Percentiles rank a stretch among this genome's conserved stretches.
Evolutionary conservation across 2,797 vertebrate genomes (phyloP).

Genomic region (Smutsia temminckii): DNA sequence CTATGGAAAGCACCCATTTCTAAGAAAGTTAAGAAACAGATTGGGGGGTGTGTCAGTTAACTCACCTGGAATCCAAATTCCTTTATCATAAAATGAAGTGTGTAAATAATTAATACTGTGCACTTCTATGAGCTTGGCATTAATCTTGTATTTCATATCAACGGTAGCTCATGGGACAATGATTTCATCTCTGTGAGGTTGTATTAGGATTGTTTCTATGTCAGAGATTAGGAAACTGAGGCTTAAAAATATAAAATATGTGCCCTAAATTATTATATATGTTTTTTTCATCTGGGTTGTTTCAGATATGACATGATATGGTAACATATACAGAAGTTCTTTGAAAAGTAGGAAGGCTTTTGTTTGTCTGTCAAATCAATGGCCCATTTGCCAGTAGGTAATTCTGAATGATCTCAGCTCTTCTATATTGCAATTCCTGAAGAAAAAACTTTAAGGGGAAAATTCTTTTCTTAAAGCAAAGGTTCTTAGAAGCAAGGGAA

Average conservation of each 20-base stretch:
- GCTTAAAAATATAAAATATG: neutral
- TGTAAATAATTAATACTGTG: neutral
- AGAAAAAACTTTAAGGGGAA: neutral
- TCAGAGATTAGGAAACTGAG: neutral
- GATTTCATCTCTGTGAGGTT: neutral
- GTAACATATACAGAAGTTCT: neutral
- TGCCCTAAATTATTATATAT: neutral
- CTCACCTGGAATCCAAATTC: neutral
- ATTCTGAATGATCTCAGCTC: neutral
- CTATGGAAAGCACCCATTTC: neutral
- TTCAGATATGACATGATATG: neutral
- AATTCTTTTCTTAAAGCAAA: neutral
- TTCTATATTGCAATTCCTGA: neutral
- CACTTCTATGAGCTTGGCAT: neutral
- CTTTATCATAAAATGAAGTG: neutral
- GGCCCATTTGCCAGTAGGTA: neutral
- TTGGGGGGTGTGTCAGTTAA: neutral
- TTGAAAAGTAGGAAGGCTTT: neutral
- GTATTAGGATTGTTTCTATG: neutral
- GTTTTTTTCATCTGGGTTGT: neutral
- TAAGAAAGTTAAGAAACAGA: constrained; percentile 25
- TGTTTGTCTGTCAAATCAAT: neutral
- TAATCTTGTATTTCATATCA: neutral
- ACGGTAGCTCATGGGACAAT: neutral
- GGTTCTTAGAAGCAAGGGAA: neutral